These are phyloP conservation scores for Tupiocoris notatus DNA, from an alignment of 2,888 invertebrate species.

Conservation along the genomic window DNA sequence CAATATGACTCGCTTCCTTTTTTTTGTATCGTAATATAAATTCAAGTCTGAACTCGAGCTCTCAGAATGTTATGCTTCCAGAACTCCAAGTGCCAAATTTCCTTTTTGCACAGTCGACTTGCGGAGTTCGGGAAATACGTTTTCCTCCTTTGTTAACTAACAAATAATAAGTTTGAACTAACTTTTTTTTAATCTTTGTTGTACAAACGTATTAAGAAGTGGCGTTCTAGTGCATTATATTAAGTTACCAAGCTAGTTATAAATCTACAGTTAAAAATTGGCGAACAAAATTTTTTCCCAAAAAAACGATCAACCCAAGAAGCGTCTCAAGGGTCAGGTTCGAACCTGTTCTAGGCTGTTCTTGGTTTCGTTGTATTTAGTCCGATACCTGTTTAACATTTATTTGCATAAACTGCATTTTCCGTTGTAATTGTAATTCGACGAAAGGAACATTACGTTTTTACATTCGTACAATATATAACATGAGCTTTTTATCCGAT, in stretches of 20 bases:
- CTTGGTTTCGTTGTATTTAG: not conserved
- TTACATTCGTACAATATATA: constrained; percentile 37
- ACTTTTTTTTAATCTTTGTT: not conserved
- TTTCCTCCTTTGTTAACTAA: no score
- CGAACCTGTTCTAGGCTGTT: not conserved
- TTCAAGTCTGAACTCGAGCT: not conserved
- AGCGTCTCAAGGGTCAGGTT: not conserved
- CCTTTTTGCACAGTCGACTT: no score
- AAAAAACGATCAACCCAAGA: not conserved
- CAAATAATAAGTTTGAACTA: not conserved
- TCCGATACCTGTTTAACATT: constrained; percentile 9
- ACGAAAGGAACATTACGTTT: constrained; percentile 36
- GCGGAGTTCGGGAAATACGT: no score
- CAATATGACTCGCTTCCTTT: not conserved
- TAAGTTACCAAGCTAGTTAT: constrained; percentile 33
- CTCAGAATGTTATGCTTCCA: not conserved
- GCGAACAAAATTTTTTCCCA: not conserved
- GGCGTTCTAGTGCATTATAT: constrained; percentile 38
- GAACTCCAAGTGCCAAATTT: not conserved
- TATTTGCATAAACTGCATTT: constrained; percentile 21
- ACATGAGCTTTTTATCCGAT: constrained; percentile 25
- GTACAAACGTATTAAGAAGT: constrained; percentile 22
- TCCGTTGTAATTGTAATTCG: constrained; percentile 26
- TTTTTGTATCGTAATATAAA: not conserved
- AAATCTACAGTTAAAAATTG: not conserved